Base-by-base conservation (phyloP, 2,888 invertebrate species). In the Brachylomia viminalis region DNA sequence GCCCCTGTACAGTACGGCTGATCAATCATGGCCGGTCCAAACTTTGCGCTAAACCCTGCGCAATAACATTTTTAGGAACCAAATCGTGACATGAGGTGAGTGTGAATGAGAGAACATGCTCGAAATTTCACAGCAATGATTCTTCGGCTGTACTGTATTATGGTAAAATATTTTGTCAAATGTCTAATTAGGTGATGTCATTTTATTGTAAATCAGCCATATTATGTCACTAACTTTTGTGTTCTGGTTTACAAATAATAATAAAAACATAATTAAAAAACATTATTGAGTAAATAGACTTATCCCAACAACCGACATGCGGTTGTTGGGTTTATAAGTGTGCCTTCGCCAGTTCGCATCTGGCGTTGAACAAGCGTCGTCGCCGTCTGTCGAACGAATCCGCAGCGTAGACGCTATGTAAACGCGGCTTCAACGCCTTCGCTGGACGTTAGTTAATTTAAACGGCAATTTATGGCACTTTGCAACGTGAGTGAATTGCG, bases 181-280 rank as follows among this genome's bases (percentile, higher is more conserved):
- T 58, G 10, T 27, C 17, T 30, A 0, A 38, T 69, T 17, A 52
- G 1, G 2, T 11, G 15, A 30, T 33, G n/a, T 27, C 0, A 23
- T 47, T 54, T 75, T 61, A 66, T 54, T 33, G 65, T 47, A 66
- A 75, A 67, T 79, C 75, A 49, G 15, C 81, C 47, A n/a, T 79
- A 38, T 47, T 79, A 38, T 47, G 15, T 13, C 15, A 15, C 23
- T 30, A 81, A 75, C 75, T 80, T 81, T 80, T 81, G 75, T 75
- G 49, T 75, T 75, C 61, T 79, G 79, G 79, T 79, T 77, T 77
- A 45, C 15, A 49, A 49, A n/a, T 23, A 23, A 27, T 11, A 20
- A 54, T n/a, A 66, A 42, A 42, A 8, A 15, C 47, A 5, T 6
- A 23, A 47, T 23, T 30, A 8, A 33, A 23, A 3, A 20, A n/a